Conservation (phyloP, 2,797 vertebrate species). For the Cynopterus sphinx region DNA sequence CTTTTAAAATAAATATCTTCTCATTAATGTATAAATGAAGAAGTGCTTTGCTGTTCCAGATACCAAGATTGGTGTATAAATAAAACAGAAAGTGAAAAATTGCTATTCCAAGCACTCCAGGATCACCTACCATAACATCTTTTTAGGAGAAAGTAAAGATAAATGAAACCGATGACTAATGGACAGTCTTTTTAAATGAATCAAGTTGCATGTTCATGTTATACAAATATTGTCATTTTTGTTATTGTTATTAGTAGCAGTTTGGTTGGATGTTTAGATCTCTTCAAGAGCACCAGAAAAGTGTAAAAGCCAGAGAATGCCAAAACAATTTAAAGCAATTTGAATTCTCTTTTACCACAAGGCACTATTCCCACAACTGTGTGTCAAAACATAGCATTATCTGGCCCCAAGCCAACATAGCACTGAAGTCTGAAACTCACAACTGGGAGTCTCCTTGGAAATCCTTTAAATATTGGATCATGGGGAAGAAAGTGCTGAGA, state of each 20-base stretch:
- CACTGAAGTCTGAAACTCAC: background rate
- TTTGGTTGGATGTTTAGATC: background rate
- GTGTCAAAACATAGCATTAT: background rate
- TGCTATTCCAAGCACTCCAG: background rate
- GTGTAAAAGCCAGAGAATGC: background rate
- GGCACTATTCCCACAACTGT: background rate
- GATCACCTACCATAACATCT: background rate
- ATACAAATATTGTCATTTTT: background rate
- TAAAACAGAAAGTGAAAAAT: background rate
- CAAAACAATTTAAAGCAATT: background rate
- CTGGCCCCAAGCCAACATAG: background rate
- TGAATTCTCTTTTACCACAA: background rate
- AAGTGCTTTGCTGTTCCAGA: background rate
- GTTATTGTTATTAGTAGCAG: background rate
- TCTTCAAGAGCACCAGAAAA: background rate
- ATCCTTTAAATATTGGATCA: background rate
- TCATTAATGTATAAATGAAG: background rate
- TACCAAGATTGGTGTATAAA: background rate
- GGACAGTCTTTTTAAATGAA: background rate
- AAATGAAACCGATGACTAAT: background rate
- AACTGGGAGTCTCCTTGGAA: background rate
- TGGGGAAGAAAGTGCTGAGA: background rate
- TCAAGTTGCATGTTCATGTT: background rate
- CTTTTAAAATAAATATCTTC: slow-evolving; percentile 8
- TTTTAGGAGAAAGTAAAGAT: background rate